Evolutionary conservation across 2,113 vertebrate species (phyloP), one percentile per base, ranked within the genome.

Genomic region (Xenopus borealis): DNA sequence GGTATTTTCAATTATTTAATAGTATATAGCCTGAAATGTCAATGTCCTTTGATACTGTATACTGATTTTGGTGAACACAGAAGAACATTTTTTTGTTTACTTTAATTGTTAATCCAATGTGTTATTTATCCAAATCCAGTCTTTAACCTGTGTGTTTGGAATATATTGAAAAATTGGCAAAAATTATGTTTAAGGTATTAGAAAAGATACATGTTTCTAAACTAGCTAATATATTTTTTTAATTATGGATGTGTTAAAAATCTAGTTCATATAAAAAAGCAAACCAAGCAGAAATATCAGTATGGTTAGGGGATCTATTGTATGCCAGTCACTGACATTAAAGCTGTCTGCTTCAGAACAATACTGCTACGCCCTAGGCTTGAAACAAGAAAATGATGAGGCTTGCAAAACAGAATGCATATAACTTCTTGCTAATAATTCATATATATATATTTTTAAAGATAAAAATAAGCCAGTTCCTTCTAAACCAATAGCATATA

Each of bases 341-440:
- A 89, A 90, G 81, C 80, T 82, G 80, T 78, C 80, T 87, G 83
- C 81, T 87, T 85, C 86, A 80, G 87, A 90, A 89, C 77, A 86
- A 83, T 75, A 40, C 81, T 80, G 74, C 78, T 88, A 87, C 88
- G 83, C 84, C 85, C 71, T 82, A 75, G 82, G 81, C 83, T 82
- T 84, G 82, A 89, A 87, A 88, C 82, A 88, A 86, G 81, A 81
- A 88, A 89, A 79, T 72, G 79, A 87, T 85, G 83, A 90, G 80
- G 80, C 80, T 85, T 72, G 82, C 75, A 85, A 85, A 86, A 89
- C 81, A 77, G 86, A 85, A 83, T 73, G 79, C 77, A 87, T 78
- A 84, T 64, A 81, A 85, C 86, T 75, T 75, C 65, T 62, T 72
- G 78, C 47, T 76, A 85, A 85, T 80, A 75, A 84, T 81, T 83